Evolutionary conservation across 2,113 vertebrate species (phyloP).

Genomic region (Struthidea cinerea): DNA sequence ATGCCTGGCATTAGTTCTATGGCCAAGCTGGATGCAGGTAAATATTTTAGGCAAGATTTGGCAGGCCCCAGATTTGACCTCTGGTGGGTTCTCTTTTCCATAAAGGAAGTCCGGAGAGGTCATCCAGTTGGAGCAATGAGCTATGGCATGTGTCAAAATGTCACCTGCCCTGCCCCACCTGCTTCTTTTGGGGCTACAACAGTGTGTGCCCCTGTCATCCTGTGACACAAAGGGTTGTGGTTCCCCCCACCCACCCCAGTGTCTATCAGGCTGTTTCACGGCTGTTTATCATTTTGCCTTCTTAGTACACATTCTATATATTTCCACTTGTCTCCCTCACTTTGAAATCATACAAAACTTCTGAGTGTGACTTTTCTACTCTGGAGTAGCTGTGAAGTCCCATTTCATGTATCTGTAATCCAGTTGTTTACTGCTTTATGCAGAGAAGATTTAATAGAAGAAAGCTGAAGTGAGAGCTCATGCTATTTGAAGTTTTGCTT

Average conservation of each 20-base stretch:
- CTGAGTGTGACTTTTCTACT: background rate
- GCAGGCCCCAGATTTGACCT: background rate
- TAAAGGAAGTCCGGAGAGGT: background rate
- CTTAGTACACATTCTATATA: background rate
- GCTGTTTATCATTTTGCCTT: background rate
- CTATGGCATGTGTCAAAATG: background rate
- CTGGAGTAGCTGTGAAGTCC: background rate
- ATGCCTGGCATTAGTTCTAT: background rate
- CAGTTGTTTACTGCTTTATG: background rate
- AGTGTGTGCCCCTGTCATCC: accelerated
- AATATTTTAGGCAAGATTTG: background rate
- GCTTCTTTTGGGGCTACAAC: background rate
- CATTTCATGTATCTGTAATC: background rate
- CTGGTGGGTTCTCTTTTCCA: background rate
- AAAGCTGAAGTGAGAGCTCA: background rate
- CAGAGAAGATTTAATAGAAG: background rate
- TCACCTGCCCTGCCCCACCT: background rate
- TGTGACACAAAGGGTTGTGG: accelerated
- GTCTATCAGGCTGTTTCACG: background rate
- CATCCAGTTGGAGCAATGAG: background rate
- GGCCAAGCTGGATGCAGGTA: background rate
- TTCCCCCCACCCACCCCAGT: accelerated
- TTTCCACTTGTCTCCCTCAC: background rate
- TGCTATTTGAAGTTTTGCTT: conserved; percentile 7
- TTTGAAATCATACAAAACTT: background rate